Base-by-base conservation (phyloP, 23 tunicate species). In the Aplidium turbinatum region DNA sequence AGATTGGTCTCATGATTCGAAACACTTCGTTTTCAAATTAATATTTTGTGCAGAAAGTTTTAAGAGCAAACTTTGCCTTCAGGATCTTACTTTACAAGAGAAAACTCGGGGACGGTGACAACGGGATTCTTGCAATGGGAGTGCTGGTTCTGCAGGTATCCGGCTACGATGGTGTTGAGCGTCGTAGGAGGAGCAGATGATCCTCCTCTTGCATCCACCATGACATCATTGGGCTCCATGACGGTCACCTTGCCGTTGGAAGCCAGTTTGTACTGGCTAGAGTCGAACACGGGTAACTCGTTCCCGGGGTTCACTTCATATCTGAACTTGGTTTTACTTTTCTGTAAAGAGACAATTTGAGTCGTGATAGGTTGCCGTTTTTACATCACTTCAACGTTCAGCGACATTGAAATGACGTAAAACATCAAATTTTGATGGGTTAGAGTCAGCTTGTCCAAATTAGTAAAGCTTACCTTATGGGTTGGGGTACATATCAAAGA, bases 71-170 rank as follows among this genome's bases (percentile, higher is more conserved):
- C n/a, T n/a, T n/a, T n/a, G n/a, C n/a, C n/a, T n/a, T n/a, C n/a
- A n/a, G n/a, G n/a, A n/a, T 51, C 73, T 47, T 33, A 85, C 91
- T 73, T 77, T 23, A 71, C 25, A 4, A 90, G 77, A 28, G 97
- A 90, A 76, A 90, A 90, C 57, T 90, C 84, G 0, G 97, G 97
- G 18, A 90, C 97, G 5, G 97, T 90, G 40, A 77, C 89, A 23
- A 90, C 97, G 30, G 97, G 97, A 33, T 90, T 90, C 53, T 80
- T 66, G 75, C 97, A 90, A 32, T 62, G 79, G 35, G 85, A 52
- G 65, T 90, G 97, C 55, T 90, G 97, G 30, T 70, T 73, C 56
- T 83, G 79, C 18, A 82, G 71, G 52, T 76, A 71, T 22, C 72
- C 89, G 13, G 82, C 85, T 13, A 90, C 84, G 27, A 90, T 82